These are phyloP conservation scores for Hemicordylus capensis DNA, from an alignment of 2,113 vertebrate genomes.

Conservation along the genomic window DNA sequence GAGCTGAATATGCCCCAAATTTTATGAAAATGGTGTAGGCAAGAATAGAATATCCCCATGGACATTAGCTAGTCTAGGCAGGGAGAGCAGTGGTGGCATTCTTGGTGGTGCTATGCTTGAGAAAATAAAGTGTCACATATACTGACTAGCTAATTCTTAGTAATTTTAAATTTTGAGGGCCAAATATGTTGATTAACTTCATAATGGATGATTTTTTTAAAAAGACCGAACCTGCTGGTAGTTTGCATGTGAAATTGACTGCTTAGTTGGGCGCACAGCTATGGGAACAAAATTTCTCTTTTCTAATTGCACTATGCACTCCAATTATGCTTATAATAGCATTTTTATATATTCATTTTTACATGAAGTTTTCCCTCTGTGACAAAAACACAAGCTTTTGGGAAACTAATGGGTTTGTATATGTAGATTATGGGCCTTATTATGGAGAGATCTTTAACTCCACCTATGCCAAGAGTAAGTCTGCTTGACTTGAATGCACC, in stretches of 20 bases:
- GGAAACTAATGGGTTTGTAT: conserved; percentile 46
- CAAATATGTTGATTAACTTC: conserved; percentile 36
- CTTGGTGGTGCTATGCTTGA: background rate
- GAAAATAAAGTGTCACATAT: conserved; percentile 25
- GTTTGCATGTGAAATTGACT: conserved; percentile 60
- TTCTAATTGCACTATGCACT: conserved; percentile 72
- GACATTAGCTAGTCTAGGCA: background rate
- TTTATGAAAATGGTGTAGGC: background rate
- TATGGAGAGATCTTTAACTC: conserved; percentile 31
- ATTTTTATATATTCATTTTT: conserved; percentile 66
- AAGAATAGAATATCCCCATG: background rate
- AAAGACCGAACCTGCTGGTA: conserved; percentile 45
- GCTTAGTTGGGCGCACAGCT: conserved; percentile 61
- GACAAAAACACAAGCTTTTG: conserved; percentile 53
- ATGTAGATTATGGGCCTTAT: conserved; percentile 51
- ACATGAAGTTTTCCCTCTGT: conserved; percentile 61
- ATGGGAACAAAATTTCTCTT: conserved; percentile 54
- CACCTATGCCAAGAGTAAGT: conserved; percentile 28
- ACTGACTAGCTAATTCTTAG: conserved; percentile 38
- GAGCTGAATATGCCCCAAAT: background rate
- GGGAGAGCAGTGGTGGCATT: background rate
- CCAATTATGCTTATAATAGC: conserved; percentile 63
- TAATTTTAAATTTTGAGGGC: conserved; percentile 41
- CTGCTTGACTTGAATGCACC: conserved; percentile 50
- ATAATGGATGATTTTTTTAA: conserved; percentile 46